phyloP scores from a whole-genome alignment of 2,113 vertebrate genomes.

The Bubo blakistoni region DNA sequence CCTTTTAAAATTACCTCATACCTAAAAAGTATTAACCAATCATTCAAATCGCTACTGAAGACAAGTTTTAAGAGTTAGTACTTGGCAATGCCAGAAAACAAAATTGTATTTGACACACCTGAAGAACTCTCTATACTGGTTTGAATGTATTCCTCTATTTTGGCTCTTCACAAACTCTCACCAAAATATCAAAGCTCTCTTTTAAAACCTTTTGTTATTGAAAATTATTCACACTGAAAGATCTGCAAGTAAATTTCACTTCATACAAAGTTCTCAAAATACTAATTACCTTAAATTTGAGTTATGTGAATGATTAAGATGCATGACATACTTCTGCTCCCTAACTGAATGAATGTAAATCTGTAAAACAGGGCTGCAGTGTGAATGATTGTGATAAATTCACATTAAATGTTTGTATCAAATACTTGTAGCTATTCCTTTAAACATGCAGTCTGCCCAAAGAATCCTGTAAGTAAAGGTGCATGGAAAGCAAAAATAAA shows the following conservation, averaged over 20 bases:
- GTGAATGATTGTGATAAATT: neutral
- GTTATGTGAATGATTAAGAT: neutral
- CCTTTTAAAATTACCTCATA: neutral
- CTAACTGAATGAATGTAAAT: neutral
- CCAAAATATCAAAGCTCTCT: neutral
- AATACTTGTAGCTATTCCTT: neutral
- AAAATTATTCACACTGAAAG: neutral
- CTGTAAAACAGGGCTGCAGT: neutral
- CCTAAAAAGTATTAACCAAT: neutral
- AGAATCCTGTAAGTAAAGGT: neutral
- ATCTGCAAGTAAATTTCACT: neutral
- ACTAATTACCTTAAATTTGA: neutral
- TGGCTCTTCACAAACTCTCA: neutral
- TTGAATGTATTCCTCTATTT: neutral
- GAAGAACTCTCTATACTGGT: neutral
- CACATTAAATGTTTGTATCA: neutral
- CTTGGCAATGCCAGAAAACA: neutral
- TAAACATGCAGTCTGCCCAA: neutral
- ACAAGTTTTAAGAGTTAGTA: neutral
- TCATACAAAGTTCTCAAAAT: constrained; percentile 14
- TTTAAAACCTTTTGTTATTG: neutral
- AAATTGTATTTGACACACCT: neutral
- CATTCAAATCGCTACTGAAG: neutral
- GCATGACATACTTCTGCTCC: neutral
- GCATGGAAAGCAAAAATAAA: neutral